Evolutionary conservation across 2,888 invertebrate genomes (phyloP), one percentile per base, ranked within the genome.

Genomic region (Arenicola marina): DNA sequence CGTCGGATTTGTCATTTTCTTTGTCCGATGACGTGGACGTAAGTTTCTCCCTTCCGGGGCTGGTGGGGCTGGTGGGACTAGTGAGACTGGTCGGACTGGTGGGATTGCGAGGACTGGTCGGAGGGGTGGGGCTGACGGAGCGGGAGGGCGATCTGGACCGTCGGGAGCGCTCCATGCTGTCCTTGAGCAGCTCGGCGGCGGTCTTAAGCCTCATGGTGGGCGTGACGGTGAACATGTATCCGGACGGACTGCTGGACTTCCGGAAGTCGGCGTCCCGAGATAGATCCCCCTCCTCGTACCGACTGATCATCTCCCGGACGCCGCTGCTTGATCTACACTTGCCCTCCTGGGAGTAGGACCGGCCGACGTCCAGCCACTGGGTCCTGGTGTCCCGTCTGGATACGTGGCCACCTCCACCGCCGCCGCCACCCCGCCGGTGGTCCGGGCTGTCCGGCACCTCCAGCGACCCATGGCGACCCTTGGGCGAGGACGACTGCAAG

Each of bases 151-250:
- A 48, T 48, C 26, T 11, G 15, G 26, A 21, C 26, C 26, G 48
- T 7, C 7, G 26, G 11, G 11, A 7, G 7, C 24, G 11, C 11
- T 48, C 48, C 18, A 48, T 45, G 26, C 77, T 77, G 59, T 79
- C 79, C 53, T 79, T 71, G 61, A 79, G 69, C 38, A 80, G 74
- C 62, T 80, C 80, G 51, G 76, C 75, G 44, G 80, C 79, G 11
- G 79, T 78, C 67, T 78, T 78, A 38, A 80, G 74, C 54, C 75
- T 66, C 38, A 73, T 70, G 15, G 74, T 69, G 54, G 76, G 75
- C 7, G 69, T 69, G 44, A 74, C 44, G 3, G 56, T 24, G 1
- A 38, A 28, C 32, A 31, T 57, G 15, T n/a, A 29, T n/a, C 44
- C 29, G 4, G 57, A 57, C 15, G 57, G 57, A 24, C 57, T 45